Evolutionary conservation across 2,113 vertebrate genomes (phyloP).

Genomic region (Megatriorchis doriae): DNA sequence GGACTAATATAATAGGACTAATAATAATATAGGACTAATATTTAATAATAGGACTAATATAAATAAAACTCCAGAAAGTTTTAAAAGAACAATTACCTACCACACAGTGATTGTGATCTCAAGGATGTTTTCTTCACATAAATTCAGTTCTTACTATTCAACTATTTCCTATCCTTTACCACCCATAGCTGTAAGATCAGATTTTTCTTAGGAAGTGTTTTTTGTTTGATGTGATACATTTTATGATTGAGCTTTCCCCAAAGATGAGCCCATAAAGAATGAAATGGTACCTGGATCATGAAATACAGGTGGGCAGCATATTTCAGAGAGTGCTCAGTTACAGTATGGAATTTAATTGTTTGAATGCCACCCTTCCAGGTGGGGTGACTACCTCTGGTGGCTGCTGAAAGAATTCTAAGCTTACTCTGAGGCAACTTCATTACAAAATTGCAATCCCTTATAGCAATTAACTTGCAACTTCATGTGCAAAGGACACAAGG

Average conservation of each 20-base stretch:
- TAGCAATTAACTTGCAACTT: neutral
- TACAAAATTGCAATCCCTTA: neutral
- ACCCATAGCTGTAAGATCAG: neutral
- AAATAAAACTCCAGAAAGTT: neutral
- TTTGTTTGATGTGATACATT: neutral
- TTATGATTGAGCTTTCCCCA: neutral
- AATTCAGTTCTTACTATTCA: neutral
- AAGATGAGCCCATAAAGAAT: neutral
- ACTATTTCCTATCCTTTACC: neutral
- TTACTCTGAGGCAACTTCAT: neutral
- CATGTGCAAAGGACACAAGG: neutral
- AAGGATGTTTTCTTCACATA: neutral
- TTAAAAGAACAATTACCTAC: neutral
- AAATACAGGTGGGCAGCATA: neutral
- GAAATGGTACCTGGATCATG: neutral
- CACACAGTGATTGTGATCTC: neutral
- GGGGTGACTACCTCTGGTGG: neutral
- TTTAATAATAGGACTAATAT: neutral
- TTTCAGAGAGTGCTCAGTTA: neutral
- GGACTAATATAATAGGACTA: too few relatives aligned
- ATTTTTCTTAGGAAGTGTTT: neutral
- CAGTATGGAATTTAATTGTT: neutral
- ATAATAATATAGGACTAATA: neutral
- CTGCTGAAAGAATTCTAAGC: neutral
- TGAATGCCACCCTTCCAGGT: neutral